Evolutionary conservation across 2,113 vertebrate genomes (phyloP).

Genomic region (Microcebus griseorufus): DNA sequence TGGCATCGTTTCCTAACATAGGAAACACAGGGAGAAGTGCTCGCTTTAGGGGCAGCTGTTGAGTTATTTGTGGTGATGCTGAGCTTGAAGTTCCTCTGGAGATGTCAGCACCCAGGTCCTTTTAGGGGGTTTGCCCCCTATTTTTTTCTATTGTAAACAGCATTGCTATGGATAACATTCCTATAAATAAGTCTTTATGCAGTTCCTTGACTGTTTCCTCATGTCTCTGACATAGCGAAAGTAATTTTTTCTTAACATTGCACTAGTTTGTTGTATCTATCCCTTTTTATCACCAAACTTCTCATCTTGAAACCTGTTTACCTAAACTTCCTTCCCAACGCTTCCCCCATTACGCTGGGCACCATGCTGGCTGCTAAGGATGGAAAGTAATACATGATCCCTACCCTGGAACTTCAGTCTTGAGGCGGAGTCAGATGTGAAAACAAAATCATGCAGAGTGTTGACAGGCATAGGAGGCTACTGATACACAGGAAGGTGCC

Average conservation of each 20-base stretch:
- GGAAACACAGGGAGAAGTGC: background rate
- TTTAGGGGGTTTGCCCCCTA: background rate
- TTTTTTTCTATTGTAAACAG: constrained; percentile 6
- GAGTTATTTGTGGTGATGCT: background rate
- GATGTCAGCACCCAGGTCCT: background rate
- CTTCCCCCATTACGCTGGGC: background rate
- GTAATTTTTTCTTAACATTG: background rate
- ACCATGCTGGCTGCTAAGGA: background rate
- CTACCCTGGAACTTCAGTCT: background rate
- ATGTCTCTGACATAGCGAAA: background rate
- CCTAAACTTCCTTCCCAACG: background rate
- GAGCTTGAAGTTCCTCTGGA: background rate
- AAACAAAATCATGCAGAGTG: background rate
- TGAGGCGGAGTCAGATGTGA: background rate
- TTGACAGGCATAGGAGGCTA: background rate
- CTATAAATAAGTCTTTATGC: background rate
- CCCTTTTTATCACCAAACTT: background rate
- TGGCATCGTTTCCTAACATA: background rate
- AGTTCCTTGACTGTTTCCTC: constrained; percentile 6
- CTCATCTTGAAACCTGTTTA: background rate
- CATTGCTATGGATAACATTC: background rate
- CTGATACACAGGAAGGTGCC: background rate
- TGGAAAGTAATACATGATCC: background rate
- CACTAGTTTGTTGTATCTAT: background rate
- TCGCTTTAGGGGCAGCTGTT: background rate